Evolutionary conservation across 1,140 invertebrate genomes (phyloP).

Genomic region (Dendrolimus punctatus): DNA sequence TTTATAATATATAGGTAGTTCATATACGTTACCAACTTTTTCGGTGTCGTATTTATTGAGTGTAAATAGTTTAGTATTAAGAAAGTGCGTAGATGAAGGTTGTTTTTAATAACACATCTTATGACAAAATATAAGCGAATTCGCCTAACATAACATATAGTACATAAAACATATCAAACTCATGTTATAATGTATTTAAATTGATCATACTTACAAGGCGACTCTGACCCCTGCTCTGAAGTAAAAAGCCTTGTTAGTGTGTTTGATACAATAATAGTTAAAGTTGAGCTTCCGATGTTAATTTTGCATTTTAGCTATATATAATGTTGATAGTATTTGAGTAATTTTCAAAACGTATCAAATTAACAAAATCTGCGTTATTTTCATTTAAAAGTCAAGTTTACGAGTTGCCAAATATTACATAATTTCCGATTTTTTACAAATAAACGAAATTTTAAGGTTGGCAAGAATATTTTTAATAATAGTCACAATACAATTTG

Average conservation of each 20-base stretch:
- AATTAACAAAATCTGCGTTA: too few species aligned
- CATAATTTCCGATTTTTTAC: too few species aligned
- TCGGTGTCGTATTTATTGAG: constrained; percentile 36
- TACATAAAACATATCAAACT: constrained; percentile 65
- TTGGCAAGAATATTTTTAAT: too few species aligned
- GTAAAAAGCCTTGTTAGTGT: too few species aligned
- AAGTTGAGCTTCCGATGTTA: constrained; percentile 44
- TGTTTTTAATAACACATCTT: constrained; percentile 44
- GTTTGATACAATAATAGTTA: background rate
- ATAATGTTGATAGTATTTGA: too few species aligned
- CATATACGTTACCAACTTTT: constrained; percentile 43
- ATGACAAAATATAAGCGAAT: constrained; percentile 34
- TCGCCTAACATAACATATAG: constrained; percentile 47
- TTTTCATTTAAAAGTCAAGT: too few species aligned
- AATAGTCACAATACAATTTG: too few species aligned
- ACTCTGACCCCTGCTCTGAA: too few species aligned
- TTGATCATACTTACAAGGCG: too few species aligned
- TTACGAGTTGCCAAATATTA: too few species aligned
- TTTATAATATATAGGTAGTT: background rate
- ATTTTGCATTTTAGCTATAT: constrained; percentile 22
- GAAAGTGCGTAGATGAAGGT: constrained; percentile 35
- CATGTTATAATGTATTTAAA: constrained; percentile 15
- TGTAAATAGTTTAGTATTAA: constrained; percentile 31
- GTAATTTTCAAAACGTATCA: too few species aligned
- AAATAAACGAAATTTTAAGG: too few species aligned